Percentiles rank a stretch among this genome's conserved stretches.
Conservation (phyloP, 2,113 vertebrate species). For the Thryonomys swinderianus region DNA sequence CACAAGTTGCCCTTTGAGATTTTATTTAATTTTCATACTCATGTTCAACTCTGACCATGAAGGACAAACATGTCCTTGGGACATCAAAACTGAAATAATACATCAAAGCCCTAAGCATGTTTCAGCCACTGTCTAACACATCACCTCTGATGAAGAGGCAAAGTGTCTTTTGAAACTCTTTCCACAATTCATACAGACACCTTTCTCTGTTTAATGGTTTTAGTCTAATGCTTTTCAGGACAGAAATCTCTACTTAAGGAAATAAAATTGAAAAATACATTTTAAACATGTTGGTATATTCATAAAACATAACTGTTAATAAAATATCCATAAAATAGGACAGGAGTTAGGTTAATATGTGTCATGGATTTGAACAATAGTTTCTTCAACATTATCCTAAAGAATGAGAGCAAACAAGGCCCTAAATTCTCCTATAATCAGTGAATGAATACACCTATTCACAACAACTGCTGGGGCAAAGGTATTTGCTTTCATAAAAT, state of each 20-base stretch:
- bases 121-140: constrained; percentile 30
- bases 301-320: constrained; percentile 15
- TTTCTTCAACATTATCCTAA: constrained; percentile 16
- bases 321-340: constrained; percentile 28
- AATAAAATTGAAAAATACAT: constrained; percentile 50
- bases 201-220: neutral
- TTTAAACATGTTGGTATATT: neutral
- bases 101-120: constrained; percentile 15
- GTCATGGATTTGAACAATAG: neutral
- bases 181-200: neutral
- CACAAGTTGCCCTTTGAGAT: constrained; percentile 51
- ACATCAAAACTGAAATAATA: constrained; percentile 56
- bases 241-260: constrained; percentile 40
- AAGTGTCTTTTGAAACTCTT: constrained; percentile 38
- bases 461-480: constrained; percentile 26
- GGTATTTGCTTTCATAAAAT: constrained; percentile 49
- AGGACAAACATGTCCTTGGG: constrained; percentile 39
- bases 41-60: constrained; percentile 42
- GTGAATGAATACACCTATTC: constrained; percentile 19
- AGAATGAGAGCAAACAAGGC: constrained; percentile 28
- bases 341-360: neutral
- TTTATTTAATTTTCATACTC: constrained; percentile 63
- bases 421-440: constrained; percentile 19
- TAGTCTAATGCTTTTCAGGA: constrained; percentile 25
- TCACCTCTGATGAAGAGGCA: constrained; percentile 29